phyloP scores from a whole-genome alignment of 2,888 invertebrate genomes.

The Suillia variegata region DNA sequence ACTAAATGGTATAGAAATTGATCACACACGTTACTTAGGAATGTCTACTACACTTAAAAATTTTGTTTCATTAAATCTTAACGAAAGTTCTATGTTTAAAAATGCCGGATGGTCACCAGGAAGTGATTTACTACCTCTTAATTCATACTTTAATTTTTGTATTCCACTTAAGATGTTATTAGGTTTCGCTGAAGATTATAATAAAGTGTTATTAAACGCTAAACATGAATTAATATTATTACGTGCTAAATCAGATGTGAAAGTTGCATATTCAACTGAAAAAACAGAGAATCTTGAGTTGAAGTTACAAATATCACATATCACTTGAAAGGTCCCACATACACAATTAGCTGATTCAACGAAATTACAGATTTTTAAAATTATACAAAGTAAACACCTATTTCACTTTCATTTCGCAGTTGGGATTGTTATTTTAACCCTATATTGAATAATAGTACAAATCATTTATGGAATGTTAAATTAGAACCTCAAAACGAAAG shows the following conservation, averaged over 20 bases:
- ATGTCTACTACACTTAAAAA: constrained; percentile 50
- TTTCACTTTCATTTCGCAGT: neutral
- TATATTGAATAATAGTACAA: too few species aligned
- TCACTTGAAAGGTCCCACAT: neutral
- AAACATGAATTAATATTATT: constrained; percentile 48
- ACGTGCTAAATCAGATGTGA: constrained; percentile 11
- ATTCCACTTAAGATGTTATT: constrained; percentile 47
- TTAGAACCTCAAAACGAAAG: too few species aligned
- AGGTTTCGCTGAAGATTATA: constrained; percentile 54
- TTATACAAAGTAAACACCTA: neutral
- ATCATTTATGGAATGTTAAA: too few species aligned
- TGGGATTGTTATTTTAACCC: neutral
- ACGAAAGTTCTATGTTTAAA: constrained; percentile 22
- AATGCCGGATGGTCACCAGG: constrained; percentile 28
- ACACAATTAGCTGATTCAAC: neutral
- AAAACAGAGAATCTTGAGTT: neutral
- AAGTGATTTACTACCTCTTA: neutral
- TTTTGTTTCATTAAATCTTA: constrained; percentile 42
- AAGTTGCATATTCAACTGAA: neutral
- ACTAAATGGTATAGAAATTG: constrained; percentile 48
- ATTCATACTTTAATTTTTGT: constrained; percentile 33
- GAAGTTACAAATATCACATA: neutral
- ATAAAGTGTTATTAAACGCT: constrained; percentile 52
- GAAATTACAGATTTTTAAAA: neutral
- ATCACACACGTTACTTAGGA: constrained; percentile 44